phyloP scores from a whole-genome alignment of 1,140 invertebrate species.

The Procambarus clarkii region DNA sequence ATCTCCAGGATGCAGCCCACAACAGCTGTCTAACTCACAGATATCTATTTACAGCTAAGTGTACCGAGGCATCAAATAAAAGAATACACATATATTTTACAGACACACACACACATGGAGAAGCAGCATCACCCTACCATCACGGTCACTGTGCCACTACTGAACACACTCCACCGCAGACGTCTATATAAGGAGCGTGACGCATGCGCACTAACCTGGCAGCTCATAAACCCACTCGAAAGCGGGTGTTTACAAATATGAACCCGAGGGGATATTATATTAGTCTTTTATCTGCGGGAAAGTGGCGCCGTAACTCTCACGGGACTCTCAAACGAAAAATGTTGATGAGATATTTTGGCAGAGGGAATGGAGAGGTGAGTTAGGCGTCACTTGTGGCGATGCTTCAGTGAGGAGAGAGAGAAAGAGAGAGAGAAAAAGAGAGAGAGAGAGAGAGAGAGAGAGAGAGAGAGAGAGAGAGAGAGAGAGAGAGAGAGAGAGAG shows the following conservation, averaged over 20 bases:
- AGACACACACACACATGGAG: too few relatives aligned
- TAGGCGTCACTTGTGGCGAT: not conserved
- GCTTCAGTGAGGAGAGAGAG: not conserved
- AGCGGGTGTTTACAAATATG: not conserved
- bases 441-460: not conserved
- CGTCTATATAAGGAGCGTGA: conserved; percentile 3
- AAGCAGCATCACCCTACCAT: too few relatives aligned
- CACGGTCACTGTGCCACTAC: too few relatives aligned
- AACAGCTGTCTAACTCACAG: too few relatives aligned
- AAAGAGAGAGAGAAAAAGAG: not conserved
- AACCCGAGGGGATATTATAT: not conserved
- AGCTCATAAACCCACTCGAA: not conserved
- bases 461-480: not conserved
- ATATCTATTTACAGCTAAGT: too few relatives aligned
- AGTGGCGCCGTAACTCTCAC: conserved; percentile 14
- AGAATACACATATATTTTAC: too few relatives aligned
- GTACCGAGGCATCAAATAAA: too few relatives aligned
- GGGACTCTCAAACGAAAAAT: not conserved
- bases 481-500: not conserved
- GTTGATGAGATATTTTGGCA: not conserved
- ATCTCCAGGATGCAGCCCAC: too few relatives aligned
- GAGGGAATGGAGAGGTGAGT: not conserved
- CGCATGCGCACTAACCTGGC: conserved; percentile 1
- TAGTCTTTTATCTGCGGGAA: not conserved
- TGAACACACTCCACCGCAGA: not conserved